These are phyloP conservation scores for Tuta absoluta DNA, from an alignment of 2,888 invertebrate genomes.

Conservation along the genomic window DNA sequence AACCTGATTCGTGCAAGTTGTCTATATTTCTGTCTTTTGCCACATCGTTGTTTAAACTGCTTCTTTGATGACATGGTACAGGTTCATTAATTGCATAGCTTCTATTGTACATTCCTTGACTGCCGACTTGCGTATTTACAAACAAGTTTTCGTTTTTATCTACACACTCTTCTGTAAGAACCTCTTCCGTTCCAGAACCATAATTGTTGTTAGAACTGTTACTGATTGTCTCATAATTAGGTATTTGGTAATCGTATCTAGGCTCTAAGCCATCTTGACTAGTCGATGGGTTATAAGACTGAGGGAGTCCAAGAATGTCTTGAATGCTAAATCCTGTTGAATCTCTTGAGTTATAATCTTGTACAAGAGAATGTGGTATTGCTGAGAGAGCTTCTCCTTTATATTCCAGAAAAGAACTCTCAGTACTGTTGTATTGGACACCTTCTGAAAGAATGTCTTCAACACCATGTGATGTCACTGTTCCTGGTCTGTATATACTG, in stretches of 20 bases:
- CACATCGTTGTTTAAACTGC: constrained; percentile 52
- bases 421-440: constrained; percentile 50
- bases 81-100: constrained; percentile 59
- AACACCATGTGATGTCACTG: constrained; percentile 66
- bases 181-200: constrained; percentile 60
- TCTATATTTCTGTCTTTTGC: constrained; percentile 59
- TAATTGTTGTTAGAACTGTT: constrained; percentile 66
- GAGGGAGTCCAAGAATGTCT: constrained; percentile 73
- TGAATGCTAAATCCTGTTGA: constrained; percentile 76
- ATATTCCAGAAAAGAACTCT: constrained; percentile 56
- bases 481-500: constrained; percentile 47
- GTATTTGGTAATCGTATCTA: constrained; percentile 67
- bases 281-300: constrained; percentile 54
- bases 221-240: constrained; percentile 68
- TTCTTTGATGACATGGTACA: constrained; percentile 59
- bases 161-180: constrained; percentile 53
- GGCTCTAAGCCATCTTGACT: constrained; percentile 56
- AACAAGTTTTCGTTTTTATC: constrained; percentile 52
- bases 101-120: constrained; percentile 59
- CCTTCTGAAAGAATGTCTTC: constrained; percentile 69
- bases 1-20: constrained; percentile 62
- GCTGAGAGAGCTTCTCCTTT: constrained; percentile 62
- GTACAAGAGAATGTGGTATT: constrained; percentile 59
- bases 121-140: constrained; percentile 48
- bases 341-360: constrained; percentile 76